Base-by-base conservation (phyloP, 2,113 vertebrate species). In the Thryonomys swinderianus region DNA sequence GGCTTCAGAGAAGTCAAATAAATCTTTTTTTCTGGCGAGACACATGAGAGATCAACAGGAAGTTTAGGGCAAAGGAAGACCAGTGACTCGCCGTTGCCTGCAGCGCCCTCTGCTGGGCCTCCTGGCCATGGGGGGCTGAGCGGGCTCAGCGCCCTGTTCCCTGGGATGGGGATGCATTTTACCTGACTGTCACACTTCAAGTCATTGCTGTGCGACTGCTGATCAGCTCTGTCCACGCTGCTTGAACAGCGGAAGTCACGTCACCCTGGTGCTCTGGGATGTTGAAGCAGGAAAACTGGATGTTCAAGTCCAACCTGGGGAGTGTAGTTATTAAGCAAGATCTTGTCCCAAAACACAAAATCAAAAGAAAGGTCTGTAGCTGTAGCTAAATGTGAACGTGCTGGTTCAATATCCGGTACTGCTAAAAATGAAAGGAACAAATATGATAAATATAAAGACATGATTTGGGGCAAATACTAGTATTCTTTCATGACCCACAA, bases 171-270 rank as follows among this genome's bases (percentile, higher is more conserved):
- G 21, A 2, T 27, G 34, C 11, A 1, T 25, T 34, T 30, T 12
- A 0, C 1, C 3, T 5, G 16, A n/a, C 3, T 37, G 25, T 21
- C 34, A 62, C 27, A 17, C 3, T 11, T 57, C 10, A 9, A 18
- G 51, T 42, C n/a, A 14, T 57, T 61, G 14, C 1, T 7, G 13
- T 34, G 2, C 37, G 21, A 8, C 53, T 1, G 1, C 2, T n/a
- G 55, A 9, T 34, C 27, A n/a, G 10, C 59, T 11, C 17, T 37
- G 7, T n/a, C 21, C 21, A 20, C 37, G 45, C 37, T 76, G 12
- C n/a, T 53, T 37, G 9, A 4, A 73, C 20, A 37, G 6, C 7
- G 12, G 40, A 73, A 78, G 18, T 16, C 45, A 27, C 34, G 8
- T 2, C 10, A 4, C 18, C 14, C 6, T 13, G 30, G 27, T 30